Evolutionary conservation across 2,888 invertebrate species (phyloP), one percentile per base, ranked within the genome.

Genomic region (Pristionchus arcanus): DNA sequence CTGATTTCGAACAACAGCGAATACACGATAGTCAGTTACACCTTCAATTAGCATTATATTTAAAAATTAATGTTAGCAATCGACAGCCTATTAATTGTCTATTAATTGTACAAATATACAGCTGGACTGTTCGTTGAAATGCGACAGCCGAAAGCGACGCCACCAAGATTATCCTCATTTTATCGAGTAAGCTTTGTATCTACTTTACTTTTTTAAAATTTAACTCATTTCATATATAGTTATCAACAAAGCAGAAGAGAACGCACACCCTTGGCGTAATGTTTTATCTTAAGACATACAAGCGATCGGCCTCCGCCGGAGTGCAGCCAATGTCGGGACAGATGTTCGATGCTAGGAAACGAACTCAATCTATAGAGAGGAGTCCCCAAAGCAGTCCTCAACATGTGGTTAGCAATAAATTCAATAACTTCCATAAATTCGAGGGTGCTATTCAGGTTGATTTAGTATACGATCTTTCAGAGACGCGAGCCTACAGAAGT

Each of bases 41-140:
- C 37, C 19, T 34, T 55, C 84, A 83, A 53, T n/a, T 0, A 83
- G 59, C 63, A 28, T 66, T 66, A 16, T 53, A 49, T 21, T 37
- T 31, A n/a, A 66, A 37, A n/a, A 53, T 16, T 83, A 34, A 84
- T 31, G 55, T 84, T 9, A 31, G 42, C 15, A 49, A 49, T 11
- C 9, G 42, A 11, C 11, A 49, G 34, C 19, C 34, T 21, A 31
- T 13, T n/a, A 59, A 34, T 31, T 37, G 49, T 13, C 42, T 49
- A 7, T 63, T 2, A 28, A 25, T 34, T 16, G 2, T 13, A 63
- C n/a, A 42, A 21, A 15, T 49, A 87, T 93, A 90, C 90, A 95
- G 95, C 95, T 66, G 95, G 95, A 34, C 93, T 95, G 25, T 95
- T 95, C 91, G 95, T 95, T 88, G 95, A 95, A 90, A 94, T 95